Base-by-base conservation (phyloP, 1,140 invertebrate genomes). In the Akabosia matsudoensis region DNA sequence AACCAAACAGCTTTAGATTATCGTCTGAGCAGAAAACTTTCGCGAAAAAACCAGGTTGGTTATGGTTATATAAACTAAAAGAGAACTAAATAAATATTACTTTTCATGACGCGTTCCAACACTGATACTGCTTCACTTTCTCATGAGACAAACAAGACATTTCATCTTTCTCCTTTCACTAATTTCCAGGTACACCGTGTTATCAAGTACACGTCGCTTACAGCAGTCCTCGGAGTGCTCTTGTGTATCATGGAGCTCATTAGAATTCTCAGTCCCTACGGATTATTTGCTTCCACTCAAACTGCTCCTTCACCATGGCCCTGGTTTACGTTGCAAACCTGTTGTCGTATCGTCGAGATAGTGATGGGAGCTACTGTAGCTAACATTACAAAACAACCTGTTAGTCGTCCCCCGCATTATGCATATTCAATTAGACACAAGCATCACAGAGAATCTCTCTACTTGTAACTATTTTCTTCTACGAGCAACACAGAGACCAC, bases 311-410 rank as follows among this genome's bases (percentile, higher is more conserved):
- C 45, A 30, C 84, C 85, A 4, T 87, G 84, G 85, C 86, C 86
- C 0, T 89, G 88, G 88, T 84, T 89, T n/a, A 79, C 85, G 7
- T 88, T 88, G 75, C 87, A 89, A 82, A 89, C 88, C 1, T 28
- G 88, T 0, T 87, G 85, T 76, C 84, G 88, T 51, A 82, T 80
- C 24, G 76, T 88, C 13, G 88, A 89, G 82, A 82, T 89, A 18
- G 83, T 84, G 28, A 89, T 89, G 87, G 88, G 87, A 52, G 80
- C 80, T 74, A 85, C 86, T 1, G 88, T 90, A 86, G 88, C 88
- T 14, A 88, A 88, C 82, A 87, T 89, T 76, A 89, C 88, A n/a
- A 88, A 88, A 70, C 88, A 89, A 77, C 87, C 89, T 0, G 85
- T 86, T 13, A 87, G 87, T 79, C 85, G 86, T 73, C 87, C 87